phyloP scores from a whole-genome alignment of 2,888 invertebrate species.

The Leistus spinibarbis region DNA sequence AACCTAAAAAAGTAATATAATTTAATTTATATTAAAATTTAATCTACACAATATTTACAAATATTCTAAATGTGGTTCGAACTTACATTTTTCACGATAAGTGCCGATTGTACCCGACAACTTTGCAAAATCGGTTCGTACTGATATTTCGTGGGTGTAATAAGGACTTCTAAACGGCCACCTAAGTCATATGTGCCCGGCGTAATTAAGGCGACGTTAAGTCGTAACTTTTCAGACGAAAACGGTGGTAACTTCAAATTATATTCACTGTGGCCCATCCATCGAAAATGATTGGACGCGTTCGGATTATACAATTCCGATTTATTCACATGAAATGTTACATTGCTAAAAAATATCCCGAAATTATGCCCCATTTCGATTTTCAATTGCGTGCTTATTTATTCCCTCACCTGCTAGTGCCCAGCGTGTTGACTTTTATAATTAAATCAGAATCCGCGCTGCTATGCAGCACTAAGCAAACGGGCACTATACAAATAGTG shows the following conservation, averaged over 20 bases:
- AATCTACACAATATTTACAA: neutral
- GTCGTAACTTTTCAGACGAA: slow-evolving; percentile 49
- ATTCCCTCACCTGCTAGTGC: slow-evolving; percentile 61
- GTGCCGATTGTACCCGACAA: slow-evolving; percentile 52
- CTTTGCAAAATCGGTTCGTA: slow-evolving; percentile 50
- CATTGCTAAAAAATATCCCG: slow-evolving; percentile 13
- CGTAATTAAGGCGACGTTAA: slow-evolving; percentile 64
- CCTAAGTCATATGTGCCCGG: slow-evolving; percentile 74
- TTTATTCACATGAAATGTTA: slow-evolving; percentile 10
- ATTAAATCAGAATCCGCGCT: slow-evolving; percentile 65
- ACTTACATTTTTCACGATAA: slow-evolving; percentile 47
- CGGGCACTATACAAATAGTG: slow-evolving; percentile 70
- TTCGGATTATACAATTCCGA: slow-evolving; percentile 47
- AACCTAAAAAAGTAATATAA: too few species aligned
- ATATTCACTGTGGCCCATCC: slow-evolving; percentile 53
- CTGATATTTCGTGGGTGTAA: slow-evolving; percentile 48
- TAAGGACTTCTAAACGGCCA: slow-evolving; percentile 64
- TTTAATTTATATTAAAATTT: too few species aligned
- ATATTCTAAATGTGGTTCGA: neutral
- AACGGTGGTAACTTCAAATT: slow-evolving; percentile 49
- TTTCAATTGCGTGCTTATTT: neutral
- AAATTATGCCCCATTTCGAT: neutral
- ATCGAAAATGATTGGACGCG: slow-evolving; percentile 53
- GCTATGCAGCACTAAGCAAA: slow-evolving; percentile 71
- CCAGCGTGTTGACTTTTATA: slow-evolving; percentile 67